Percentiles rank a stretch among this genome's conserved stretches.
phyloP scores from a whole-genome alignment of 2,888 invertebrate genomes.

The Calameuta filiformis region DNA sequence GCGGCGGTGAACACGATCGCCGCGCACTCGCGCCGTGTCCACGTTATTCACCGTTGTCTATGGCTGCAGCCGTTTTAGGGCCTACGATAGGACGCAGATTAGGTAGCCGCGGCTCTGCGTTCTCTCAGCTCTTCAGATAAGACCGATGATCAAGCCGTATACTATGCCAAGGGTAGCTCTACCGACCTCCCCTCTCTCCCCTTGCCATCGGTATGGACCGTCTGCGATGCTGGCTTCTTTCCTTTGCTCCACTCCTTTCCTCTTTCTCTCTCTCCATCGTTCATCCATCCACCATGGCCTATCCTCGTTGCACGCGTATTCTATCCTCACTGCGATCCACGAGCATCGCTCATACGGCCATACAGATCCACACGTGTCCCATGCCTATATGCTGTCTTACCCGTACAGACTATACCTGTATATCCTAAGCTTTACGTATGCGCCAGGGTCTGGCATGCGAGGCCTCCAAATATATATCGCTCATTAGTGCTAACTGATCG shows the following conservation, averaged over 20 bases:
- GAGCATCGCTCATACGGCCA: not conserved
- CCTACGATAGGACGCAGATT: constrained; percentile 42
- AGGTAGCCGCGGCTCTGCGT: constrained; percentile 42
- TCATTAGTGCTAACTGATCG: constrained; percentile 55
- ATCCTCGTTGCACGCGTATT: not conserved
- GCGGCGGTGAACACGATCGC: too few relatives aligned
- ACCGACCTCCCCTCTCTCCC: not conserved
- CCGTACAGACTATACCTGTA: too few relatives aligned
- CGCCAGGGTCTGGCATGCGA: constrained; percentile 10
- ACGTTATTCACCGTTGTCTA: constrained; percentile 39
- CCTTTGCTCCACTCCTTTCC: not conserved
- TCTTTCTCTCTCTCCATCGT: too few relatives aligned
- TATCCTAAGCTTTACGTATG: constrained; percentile 1
- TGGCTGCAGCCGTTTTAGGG: constrained; percentile 41
- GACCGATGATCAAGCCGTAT: constrained; percentile 16
- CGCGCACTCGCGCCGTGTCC: constrained; percentile 4
- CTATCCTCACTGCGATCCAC: not conserved
- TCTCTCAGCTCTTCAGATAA: constrained; percentile 46
- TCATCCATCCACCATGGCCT: too few relatives aligned
- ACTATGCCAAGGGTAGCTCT: not conserved
- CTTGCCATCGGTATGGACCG: not conserved
- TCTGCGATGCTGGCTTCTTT: constrained; percentile 10
- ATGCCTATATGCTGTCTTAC: not conserved
- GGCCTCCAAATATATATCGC: constrained; percentile 50
- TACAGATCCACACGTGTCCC: not conserved